Percentiles rank a stretch among this genome's conserved stretches.
phyloP scores from a whole-genome alignment of 1,140 invertebrate species.

The Penaeus chinensis region DNA sequence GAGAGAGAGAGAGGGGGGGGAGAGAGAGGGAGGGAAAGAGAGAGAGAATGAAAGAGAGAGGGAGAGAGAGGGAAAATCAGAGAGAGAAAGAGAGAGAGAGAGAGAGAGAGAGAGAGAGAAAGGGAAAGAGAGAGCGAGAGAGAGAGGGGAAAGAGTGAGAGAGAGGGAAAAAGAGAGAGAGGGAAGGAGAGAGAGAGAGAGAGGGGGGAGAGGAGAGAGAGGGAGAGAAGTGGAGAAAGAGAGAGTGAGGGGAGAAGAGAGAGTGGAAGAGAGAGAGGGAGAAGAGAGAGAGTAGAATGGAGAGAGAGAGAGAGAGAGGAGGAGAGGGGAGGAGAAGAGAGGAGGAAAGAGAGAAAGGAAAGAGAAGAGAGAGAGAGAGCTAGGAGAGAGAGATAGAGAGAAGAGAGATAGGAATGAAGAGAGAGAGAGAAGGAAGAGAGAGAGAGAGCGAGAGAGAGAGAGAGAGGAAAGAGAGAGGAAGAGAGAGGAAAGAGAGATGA shows the following conservation, averaged over 20 bases:
- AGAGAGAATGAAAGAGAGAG: no score
- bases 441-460: neutral
- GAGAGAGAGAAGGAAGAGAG: no score
- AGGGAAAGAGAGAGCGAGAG: neutral
- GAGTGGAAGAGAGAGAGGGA: neutral
- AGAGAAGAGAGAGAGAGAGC: neutral
- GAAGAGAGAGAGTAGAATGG: neutral
- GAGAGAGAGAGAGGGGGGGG: no score
- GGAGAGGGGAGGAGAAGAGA: neutral
- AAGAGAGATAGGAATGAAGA: neutral
- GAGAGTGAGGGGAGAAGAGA: neutral
- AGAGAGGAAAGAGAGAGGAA: neutral
- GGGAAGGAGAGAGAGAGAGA: neutral
- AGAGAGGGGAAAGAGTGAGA: neutral
- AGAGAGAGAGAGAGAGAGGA: neutral
- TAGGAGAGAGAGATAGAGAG: neutral
- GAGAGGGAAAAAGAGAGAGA: neutral
- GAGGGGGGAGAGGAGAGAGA: neutral
- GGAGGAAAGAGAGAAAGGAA: neutral
- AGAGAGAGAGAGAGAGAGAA: neutral
- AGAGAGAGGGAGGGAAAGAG: no score
- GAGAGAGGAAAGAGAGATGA: neutral
- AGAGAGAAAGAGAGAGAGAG: conserved; percentile 1
- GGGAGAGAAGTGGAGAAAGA: neutral
- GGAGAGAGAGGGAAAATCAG: no score